Percentiles rank a stretch among this genome's conserved stretches.
Conservation (phyloP, 2,113 vertebrate species). For the Apus apus region DNA sequence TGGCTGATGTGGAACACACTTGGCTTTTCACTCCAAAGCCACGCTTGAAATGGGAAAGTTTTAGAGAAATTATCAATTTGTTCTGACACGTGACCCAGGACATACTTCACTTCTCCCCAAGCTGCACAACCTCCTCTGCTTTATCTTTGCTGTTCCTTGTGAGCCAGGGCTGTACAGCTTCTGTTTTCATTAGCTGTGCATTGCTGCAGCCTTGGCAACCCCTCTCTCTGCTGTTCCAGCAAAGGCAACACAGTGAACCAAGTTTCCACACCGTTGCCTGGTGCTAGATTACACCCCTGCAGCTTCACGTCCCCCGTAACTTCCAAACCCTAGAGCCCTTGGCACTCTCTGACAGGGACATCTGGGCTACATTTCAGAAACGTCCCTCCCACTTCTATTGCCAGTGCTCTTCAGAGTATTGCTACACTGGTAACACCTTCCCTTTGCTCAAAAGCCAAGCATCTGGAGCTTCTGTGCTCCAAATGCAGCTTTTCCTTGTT, state of each 20-base stretch:
- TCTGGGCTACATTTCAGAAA: background rate
- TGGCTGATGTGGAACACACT: background rate
- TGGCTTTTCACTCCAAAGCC: background rate
- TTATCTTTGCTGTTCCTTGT: background rate
- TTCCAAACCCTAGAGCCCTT: background rate
- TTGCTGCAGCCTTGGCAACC: background rate
- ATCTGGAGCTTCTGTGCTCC: background rate
- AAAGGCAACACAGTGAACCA: accelerated
- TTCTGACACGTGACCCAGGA: background rate
- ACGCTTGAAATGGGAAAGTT: background rate
- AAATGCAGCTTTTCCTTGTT: background rate
- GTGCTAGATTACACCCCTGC: background rate
- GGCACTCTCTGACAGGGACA: accelerated
- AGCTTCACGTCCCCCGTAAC: background rate
- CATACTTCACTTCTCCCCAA: accelerated
- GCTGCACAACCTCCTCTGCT: background rate
- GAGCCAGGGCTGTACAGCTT: too few relatives aligned
- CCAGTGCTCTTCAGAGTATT: background rate
- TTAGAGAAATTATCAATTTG: background rate
- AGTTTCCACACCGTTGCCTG: background rate
- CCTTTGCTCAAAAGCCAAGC: background rate
- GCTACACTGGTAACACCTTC: background rate
- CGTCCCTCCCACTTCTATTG: background rate
- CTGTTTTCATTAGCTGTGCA: accelerated
- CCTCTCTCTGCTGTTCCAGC: background rate